Evolutionary conservation across 2,113 vertebrate genomes (phyloP), one percentile per base, ranked within the genome.

Genomic region (Oncorhynchus clarkii): DNA sequence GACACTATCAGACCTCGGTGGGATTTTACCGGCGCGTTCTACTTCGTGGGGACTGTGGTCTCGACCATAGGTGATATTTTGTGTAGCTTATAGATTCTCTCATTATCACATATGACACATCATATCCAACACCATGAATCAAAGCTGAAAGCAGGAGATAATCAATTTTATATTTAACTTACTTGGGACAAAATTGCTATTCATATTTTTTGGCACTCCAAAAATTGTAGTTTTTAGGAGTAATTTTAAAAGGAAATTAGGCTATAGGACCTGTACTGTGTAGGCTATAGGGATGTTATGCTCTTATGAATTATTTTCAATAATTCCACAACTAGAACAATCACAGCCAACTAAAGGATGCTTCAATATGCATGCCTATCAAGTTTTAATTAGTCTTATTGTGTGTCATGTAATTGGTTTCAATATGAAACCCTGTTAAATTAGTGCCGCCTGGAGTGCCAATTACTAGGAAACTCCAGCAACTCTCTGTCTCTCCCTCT

Each of bases 31-130:
- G 97, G 97, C 16, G 95, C 97, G 1, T 96, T 99, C 85, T 99
- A 97, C 89, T 99, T 99, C 90, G 97, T 97, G 84, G 96, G 96
- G 70, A 99, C 97, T 12, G 97, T 98, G 68, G 96, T 99, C 66
- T 98, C 97, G 29, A 99, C 97, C 9, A 97, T 99, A 60, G 97
- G 97, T 99, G 90, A 96, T 96, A 75, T 24, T 13, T 24, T 6
- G 2, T 62, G 3, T 62, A 22, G n/a, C 1, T 54, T 2, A 54
- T 54, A 54, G 51, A 54, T 54, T 45, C 16, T 45, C 39, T 45
- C 54, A 20, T 62, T 4, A 24, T 22, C 18, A 62, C 59, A 18
- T 3, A 22, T 62, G 6, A 22, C 59, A 62, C 59, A n/a, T 22
- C 12, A 5, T 62, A 54, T 62, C 59, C 20, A 62, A 62, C 18